Evolutionary conservation across 2,113 vertebrate genomes (phyloP).

Genomic region (Rhinoptilus africanus): DNA sequence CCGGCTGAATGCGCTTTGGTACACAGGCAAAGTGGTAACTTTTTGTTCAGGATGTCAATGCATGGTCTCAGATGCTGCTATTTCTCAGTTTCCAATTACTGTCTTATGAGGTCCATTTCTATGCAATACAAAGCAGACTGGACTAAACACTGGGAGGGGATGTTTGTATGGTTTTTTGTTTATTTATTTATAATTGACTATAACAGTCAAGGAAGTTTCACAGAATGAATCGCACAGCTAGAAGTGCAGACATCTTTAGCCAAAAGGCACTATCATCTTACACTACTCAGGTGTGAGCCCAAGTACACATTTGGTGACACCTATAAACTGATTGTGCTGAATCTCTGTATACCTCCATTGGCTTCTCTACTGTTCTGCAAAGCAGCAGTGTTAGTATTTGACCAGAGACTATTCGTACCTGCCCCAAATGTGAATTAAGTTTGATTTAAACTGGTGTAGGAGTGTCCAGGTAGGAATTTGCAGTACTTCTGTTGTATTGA

Average conservation of each 20-base stretch:
- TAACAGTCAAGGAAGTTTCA: not conserved
- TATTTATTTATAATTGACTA: not conserved
- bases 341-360: rapidly evolving
- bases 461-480: not conserved
- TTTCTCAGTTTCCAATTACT: not conserved
- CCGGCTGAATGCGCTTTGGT: not conserved
- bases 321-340: not conserved
- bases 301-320: not conserved
- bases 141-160: not conserved
- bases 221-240: not conserved
- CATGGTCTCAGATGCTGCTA: not conserved
- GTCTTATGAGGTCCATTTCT: not conserved
- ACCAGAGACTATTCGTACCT: not conserved
- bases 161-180: not conserved
- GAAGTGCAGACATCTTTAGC: not conserved
- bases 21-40: not conserved
- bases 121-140: not conserved
- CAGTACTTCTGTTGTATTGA: not conserved
- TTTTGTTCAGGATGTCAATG: not conserved
- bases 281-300: not conserved
- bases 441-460: not conserved
- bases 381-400: not conserved
- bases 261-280: rapidly evolving
- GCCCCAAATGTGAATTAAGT: not conserved
- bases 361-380: not conserved